phyloP scores from a whole-genome alignment of 2,888 invertebrate genomes.

The Trypoxylon attenuatum region DNA sequence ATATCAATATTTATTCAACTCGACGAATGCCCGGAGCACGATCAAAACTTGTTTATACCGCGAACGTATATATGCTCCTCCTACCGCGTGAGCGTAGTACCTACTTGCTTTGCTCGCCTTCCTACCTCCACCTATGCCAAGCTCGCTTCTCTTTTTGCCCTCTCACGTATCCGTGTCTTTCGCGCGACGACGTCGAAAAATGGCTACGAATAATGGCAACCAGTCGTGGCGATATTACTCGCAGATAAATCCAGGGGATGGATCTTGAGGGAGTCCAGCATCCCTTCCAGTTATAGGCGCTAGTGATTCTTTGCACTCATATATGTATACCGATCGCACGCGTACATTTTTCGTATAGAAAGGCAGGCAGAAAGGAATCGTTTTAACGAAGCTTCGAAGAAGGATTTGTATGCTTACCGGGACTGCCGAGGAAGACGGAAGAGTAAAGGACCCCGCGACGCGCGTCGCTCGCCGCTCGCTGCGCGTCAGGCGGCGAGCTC shows the following conservation, averaged over 20 bases:
- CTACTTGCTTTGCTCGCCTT: slow-evolving; percentile 64
- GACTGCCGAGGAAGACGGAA: slow-evolving; percentile 95
- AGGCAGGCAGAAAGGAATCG: too few species aligned
- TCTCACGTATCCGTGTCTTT: not conserved
- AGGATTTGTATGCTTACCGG: slow-evolving; percentile 79
- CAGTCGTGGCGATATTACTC: too few species aligned
- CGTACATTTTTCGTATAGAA: too few species aligned
- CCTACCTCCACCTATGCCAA: too few species aligned
- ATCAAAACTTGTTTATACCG: slow-evolving; percentile 72
- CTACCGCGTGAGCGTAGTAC: slow-evolving; percentile 51
- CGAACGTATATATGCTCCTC: slow-evolving; percentile 69
- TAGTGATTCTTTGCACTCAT: too few species aligned
- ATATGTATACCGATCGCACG: too few species aligned
- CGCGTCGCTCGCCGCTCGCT: slow-evolving; percentile 81
- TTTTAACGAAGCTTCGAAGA: not conserved
- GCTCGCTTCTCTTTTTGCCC: not conserved
- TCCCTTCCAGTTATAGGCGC: too few species aligned
- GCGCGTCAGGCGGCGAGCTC: slow-evolving; percentile 90
- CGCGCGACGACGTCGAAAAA: too few species aligned
- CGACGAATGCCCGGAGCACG: slow-evolving; percentile 67
- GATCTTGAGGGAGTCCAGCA: too few species aligned
- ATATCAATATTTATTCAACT: slow-evolving; percentile 73
- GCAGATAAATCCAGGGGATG: too few species aligned
- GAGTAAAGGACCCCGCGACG: slow-evolving; percentile 91
- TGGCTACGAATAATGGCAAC: too few species aligned